Conservation (phyloP, 2,797 vertebrate species). For the Psittacula echo region DNA sequence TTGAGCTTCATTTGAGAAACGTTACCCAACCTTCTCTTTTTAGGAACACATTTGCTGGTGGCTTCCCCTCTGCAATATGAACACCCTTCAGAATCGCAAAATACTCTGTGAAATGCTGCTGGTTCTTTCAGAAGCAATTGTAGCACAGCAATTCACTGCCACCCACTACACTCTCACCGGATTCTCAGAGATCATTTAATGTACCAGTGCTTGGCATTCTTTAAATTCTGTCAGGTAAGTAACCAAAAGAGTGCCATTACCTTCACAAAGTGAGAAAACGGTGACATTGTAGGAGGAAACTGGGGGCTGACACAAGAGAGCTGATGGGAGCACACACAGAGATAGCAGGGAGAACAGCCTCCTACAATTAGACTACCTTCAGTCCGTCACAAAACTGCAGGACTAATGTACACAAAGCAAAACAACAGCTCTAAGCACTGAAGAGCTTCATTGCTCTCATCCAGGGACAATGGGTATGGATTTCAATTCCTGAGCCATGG, state of each 20-base stretch:
- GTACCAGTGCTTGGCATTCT: not conserved
- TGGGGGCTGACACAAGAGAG: not conserved
- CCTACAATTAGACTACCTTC: not conserved
- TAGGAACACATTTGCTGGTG: not conserved
- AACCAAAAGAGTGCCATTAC: not conserved
- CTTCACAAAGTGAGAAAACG: not conserved
- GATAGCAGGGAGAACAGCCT: not conserved
- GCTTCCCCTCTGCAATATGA: not conserved
- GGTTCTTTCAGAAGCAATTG: not conserved
- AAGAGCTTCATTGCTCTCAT: not conserved
- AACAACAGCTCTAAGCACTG: not conserved
- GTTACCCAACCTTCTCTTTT: not conserved
- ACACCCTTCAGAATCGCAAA: not conserved
- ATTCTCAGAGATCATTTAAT: not conserved
- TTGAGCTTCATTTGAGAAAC: not conserved
- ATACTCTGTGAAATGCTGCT: not conserved
- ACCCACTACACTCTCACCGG: not conserved
- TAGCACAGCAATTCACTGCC: not conserved
- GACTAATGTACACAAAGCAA: not conserved
- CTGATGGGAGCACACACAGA: accelerated
- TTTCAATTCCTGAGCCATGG: not conserved
- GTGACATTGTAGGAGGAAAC: not conserved
- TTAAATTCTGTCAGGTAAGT: not conserved
- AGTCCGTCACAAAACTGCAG: not conserved
- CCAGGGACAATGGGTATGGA: not conserved